Base-by-base conservation (phyloP, 2,113 vertebrate genomes). In the Anoplopoma fimbria region DNA sequence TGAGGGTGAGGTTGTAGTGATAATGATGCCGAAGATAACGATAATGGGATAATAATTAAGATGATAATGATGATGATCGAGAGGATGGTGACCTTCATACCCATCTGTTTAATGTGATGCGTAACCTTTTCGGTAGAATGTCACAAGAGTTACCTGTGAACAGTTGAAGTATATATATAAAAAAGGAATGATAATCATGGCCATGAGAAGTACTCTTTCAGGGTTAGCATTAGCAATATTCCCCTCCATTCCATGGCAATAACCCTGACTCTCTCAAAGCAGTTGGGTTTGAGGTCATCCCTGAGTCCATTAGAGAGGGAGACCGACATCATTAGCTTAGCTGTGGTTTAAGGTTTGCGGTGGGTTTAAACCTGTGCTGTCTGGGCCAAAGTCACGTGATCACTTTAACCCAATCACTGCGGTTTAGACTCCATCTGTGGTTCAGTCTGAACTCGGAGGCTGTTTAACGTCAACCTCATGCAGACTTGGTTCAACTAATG, bases 31-130 rank as follows among this genome's bases (percentile, higher is more conserved):
- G 75, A 79, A 55, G 69, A 73, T 63, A 68, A 81, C 17, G 69
- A 85, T 87, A 61, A 92, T 84, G 83, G 72, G 67, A 79, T 53
- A 62, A 82, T 85, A 81, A 88, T 82, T 77, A 85, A 49, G 61
- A 84, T 77, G 79, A 83, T 82, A 23, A 70, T 70, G 78, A 85
- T 69, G 17, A 85, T 51, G 60, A 70, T n/a, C 7, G 0, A 4
- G 51, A 62, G n/a, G 45, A 60, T 13, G 64, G 27, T 76, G 79
- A 90, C 85, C 82, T 88, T 77, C 60, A 65, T 45, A 4, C 53
- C 51, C 65, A 42, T 78, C 77, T 79, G 67, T 60, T 82, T 57
- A 74, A 86, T 67, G 40, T 34, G n/a, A 88, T 34, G 8, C 17
- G 12, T 21, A 23, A 75, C 55, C 65, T 65, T 40, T 19, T 69